phyloP scores from a whole-genome alignment of 1,140 invertebrate genomes.

The Nylanderia fulva region DNA sequence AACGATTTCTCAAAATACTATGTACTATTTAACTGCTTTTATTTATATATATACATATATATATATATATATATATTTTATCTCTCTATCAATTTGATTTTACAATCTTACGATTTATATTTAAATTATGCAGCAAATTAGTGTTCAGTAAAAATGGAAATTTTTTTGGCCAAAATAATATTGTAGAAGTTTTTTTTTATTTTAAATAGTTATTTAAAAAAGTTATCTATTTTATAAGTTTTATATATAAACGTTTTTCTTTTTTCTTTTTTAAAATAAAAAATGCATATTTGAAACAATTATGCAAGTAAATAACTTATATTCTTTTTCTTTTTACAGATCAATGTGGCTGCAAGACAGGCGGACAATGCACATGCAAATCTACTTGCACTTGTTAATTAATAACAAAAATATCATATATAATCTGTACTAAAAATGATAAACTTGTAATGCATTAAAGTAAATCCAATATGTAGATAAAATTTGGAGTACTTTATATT shows the following conservation, averaged over 20 bases:
- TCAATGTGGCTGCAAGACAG: constrained; percentile 74
- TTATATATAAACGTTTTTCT: background rate
- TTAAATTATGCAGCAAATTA: background rate
- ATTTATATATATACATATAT: too few relatives aligned
- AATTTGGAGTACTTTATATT: background rate
- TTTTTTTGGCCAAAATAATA: background rate
- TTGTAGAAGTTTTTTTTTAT: background rate
- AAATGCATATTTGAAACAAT: background rate
- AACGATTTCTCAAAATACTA: background rate
- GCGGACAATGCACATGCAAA: constrained; percentile 72
- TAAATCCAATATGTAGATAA: constrained; percentile 22
- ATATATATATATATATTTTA: background rate
- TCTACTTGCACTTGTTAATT: constrained; percentile 64
- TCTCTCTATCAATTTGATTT: background rate
- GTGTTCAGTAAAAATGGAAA: too few relatives aligned
- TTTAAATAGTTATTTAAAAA: background rate
- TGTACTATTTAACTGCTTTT: background rate
- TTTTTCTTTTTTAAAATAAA: background rate
- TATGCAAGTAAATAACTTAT: constrained; percentile 6
- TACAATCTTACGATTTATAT: background rate
- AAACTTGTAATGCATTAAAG: background rate
- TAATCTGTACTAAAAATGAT: constrained; percentile 9
- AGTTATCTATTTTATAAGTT: background rate
- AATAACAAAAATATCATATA: background rate
- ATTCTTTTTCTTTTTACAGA: constrained; percentile 67